Conservation (phyloP, 2,888 invertebrate genomes). For the Ochlodes sylvanus region DNA sequence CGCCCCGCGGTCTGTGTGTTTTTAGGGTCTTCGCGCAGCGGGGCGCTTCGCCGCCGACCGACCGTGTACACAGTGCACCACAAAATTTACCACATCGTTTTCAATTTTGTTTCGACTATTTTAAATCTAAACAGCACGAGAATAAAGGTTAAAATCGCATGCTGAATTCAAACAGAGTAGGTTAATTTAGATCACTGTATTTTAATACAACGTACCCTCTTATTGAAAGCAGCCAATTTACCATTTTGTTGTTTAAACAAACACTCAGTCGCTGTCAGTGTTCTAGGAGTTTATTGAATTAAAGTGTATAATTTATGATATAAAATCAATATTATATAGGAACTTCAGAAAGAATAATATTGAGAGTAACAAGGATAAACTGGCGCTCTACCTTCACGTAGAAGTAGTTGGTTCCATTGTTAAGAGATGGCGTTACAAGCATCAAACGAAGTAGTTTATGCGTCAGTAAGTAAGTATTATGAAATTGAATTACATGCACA, state of each 20-base stretch:
- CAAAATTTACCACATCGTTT: conserved; percentile 35
- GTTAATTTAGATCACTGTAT: conserved; percentile 39
- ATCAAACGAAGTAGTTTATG: not conserved
- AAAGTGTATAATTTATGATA: conserved; percentile 50
- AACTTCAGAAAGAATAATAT: conserved; percentile 22
- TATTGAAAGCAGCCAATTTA: conserved; percentile 79
- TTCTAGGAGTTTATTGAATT: conserved; percentile 68
- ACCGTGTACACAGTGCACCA: conserved; percentile 43
- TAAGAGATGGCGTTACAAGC: conserved; percentile 51
- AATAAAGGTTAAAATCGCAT: conserved; percentile 33
- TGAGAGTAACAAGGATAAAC: conserved; percentile 13
- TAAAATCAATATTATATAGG: conserved; percentile 45
- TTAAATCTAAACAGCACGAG: conserved; percentile 16
- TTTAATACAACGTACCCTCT: conserved; percentile 60
- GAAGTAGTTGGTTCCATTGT: conserved; percentile 34
- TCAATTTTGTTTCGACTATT: conserved; percentile 22
- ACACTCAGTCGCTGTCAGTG: conserved; percentile 58
- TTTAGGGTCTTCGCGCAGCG: conserved; percentile 69
- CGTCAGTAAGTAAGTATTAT: too few species aligned
- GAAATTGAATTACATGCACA: too few species aligned
- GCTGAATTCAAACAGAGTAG: not conserved
- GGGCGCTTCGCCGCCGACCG: conserved; percentile 67
- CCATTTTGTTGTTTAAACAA: conserved; percentile 79
- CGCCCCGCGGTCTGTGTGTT: conserved; percentile 83
- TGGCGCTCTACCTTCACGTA: conserved; percentile 2